These are phyloP conservation scores for Stegophylla sp. DNA, from an alignment of 2,888 invertebrate genomes.

Conservation along the genomic window DNA sequence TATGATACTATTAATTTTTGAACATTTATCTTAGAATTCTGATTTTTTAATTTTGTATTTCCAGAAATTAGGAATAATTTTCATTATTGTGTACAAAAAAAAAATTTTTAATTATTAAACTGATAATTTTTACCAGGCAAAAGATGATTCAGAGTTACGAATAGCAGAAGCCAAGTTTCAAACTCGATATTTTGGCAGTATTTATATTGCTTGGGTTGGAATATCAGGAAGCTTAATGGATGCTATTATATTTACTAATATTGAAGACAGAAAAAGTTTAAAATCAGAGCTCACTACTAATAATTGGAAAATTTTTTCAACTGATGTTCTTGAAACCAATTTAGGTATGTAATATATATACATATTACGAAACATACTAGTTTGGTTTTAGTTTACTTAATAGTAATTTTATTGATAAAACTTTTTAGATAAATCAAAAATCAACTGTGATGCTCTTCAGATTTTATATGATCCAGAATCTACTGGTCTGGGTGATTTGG, in stretches of 20 bases:
- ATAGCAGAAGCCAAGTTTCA: conserved; percentile 80
- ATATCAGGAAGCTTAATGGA: conserved; percentile 71
- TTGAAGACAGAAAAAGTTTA: conserved; percentile 74
- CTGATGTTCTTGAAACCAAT: conserved; percentile 82
- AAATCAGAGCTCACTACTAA: conserved; percentile 71
- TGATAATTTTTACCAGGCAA: conserved; percentile 40
- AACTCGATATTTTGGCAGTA: conserved; percentile 75
- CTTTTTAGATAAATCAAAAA: conserved; percentile 71
- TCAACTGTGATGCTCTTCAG: conserved; percentile 84
- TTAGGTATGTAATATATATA: conserved; percentile 66
- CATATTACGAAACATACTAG: neutral
- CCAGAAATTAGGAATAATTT: too few relatives aligned
- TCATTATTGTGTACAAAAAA: too few relatives aligned
- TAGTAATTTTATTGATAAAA: neutral
- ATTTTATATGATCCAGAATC: conserved; percentile 81
- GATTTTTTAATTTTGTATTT: too few relatives aligned
- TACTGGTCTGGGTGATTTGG: conserved; percentile 78
- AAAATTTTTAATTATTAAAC: too few relatives aligned
- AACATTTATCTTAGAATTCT: too few relatives aligned
- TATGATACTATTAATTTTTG: too few relatives aligned
- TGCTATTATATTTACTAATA: conserved; percentile 78
- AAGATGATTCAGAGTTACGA: conserved; percentile 74
- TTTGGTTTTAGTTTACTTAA: neutral
- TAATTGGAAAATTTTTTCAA: conserved; percentile 87
- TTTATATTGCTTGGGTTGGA: conserved; percentile 77